These are phyloP conservation scores for Nyctibius bracteatus DNA, from an alignment of 2,113 vertebrate species.

Conservation along the genomic window DNA sequence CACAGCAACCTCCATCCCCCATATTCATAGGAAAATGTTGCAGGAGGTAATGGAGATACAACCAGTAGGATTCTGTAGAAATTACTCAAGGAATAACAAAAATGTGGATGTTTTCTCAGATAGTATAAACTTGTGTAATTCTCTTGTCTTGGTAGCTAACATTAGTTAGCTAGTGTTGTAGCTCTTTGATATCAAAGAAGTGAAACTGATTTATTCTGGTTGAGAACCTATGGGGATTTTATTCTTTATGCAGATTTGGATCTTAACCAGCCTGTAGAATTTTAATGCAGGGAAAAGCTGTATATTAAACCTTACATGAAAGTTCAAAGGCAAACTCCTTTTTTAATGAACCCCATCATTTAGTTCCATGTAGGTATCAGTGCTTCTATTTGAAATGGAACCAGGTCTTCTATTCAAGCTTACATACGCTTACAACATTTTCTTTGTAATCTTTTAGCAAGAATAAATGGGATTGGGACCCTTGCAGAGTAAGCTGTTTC, in stretches of 20 bases:
- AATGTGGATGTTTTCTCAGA: background rate
- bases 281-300: background rate
- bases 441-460: background rate
- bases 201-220: background rate
- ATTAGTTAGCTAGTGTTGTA: background rate
- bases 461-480: background rate
- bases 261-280: background rate
- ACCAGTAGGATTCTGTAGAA: background rate
- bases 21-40: background rate
- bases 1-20: background rate
- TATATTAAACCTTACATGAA: background rate
- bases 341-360: background rate
- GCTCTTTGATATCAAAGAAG: background rate
- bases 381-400: background rate
- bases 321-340: background rate
- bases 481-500: background rate
- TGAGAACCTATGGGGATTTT: background rate
- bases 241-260: background rate
- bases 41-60: background rate
- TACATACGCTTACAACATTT: background rate
- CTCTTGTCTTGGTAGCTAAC: background rate
- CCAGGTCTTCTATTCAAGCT: background rate
- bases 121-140: background rate
- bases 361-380: background rate
- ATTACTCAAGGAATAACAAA: background rate